Evolutionary conservation across 2,113 vertebrate species (phyloP), one percentile per base, ranked within the genome.

Genomic region (Psophia crepitans): DNA sequence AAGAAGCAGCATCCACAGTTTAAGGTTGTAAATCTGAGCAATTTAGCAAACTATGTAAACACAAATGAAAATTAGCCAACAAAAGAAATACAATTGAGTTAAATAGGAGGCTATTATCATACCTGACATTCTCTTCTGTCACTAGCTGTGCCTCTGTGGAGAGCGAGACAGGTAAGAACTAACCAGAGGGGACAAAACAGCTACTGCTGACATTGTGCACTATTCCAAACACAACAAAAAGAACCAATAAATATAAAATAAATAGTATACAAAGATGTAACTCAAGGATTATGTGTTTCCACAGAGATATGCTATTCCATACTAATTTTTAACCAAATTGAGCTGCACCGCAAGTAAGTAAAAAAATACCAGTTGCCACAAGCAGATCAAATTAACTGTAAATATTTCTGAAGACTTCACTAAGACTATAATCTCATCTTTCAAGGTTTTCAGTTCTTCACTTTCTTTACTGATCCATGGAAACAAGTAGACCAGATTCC

Each of bases 31-130:
- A 87, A 94, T 70, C 84, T 51, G 35, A 94, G 86, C 35, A 79
- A 46, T 82, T 87, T 90, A 79, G 53, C 66, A 92, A 95, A 28
- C 2, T 18, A 69, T 75, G 65, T 60, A 65, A 96, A 95, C 76
- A 83, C 51, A 89, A 80, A 77, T 75, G 84, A 93, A 94, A 97
- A 96, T 92, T 65, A 94, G 65, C 63, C 82, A 94, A 89, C 82
- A 93, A 89, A 94, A 89, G 61, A 83, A 83, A 96, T 76, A 43
- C 66, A 85, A 14, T 4, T 69, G 82, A 79, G 73, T 89, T 83
- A 87, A 93, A 77, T 3, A 80, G 46, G 61, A 93, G 77, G 56
- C 82, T 85, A 53, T 94, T 94, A 75, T 61, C 90, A 96, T 81
- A 80, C 69, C 65, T 89, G 32, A 30, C 63, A 93, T 92, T 96